Conservation (phyloP, 2,797 vertebrate genomes). For the Parotocinclus haroldoi region DNA sequence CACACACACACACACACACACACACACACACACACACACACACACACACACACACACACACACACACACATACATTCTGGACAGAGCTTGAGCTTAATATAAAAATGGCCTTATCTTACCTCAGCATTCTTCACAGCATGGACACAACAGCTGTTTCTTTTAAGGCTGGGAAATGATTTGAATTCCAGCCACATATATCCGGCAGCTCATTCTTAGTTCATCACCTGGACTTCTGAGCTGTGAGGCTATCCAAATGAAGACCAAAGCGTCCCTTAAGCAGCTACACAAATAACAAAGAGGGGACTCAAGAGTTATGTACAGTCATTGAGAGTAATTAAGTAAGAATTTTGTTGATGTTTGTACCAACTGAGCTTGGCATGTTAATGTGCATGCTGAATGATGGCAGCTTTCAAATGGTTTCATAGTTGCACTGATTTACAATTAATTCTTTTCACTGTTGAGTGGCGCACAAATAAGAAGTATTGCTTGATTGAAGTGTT, state of each 20-base stretch:
- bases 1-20: no score
- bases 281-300: conserved; percentile 41
- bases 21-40: no score
- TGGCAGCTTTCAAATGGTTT: conserved; percentile 8
- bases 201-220: conserved; percentile 63
- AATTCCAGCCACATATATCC: conserved; percentile 66
- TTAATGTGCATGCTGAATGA: conserved; percentile 22
- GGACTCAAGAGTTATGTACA: conserved; percentile 8
- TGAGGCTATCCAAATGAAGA: conserved; percentile 52
- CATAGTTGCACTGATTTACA: conserved; percentile 2
- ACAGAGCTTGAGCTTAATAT: conserved; percentile 64
- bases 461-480: neutral
- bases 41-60: no score
- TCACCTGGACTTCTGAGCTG: conserved; percentile 37
- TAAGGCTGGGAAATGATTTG: conserved; percentile 67
- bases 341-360: conserved; percentile 33
- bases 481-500: conserved; percentile 16
- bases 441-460: conserved; percentile 1
- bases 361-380: conserved; percentile 18
- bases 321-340: conserved; percentile 39
- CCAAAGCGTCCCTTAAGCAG: conserved; percentile 54
- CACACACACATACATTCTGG: conserved; percentile 49
- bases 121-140: conserved; percentile 65
- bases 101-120: conserved; percentile 65
- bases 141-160: conserved; percentile 72